Base-by-base conservation (phyloP, 2,888 invertebrate species). In the Acanthacorydalis orientalis region DNA sequence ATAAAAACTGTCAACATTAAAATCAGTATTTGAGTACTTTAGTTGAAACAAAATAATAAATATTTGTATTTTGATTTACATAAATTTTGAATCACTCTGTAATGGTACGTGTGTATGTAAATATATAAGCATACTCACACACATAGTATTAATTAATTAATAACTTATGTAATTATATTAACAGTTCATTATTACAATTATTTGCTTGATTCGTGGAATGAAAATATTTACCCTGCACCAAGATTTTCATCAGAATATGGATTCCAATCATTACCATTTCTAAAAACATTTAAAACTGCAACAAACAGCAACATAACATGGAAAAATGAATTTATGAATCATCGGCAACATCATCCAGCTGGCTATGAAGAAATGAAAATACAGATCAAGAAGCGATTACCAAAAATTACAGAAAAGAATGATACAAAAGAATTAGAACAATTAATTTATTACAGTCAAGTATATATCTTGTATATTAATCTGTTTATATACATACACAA, bases 191-290 rank as follows among this genome's bases (percentile, higher is more conserved):
- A 81, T 61, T 97, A 98, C 64, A 83, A 89, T 57, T 92, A 95
- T 58, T 47, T 78, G 0, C 66, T 69, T 23, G 82, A 97, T 58
- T 77, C 81, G 47, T 97, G 92, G 91, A 69, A 85, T 57, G 72
- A 78, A 44, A 74, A 72, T 49, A 78, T 75, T 7, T 93, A 83
- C 61, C 86, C 86, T 0, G 73, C 75, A 11, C 79, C 92, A 0
- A 73, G 97, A 56, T 96, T 97, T 64, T 80, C 83, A 4, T 95
- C 97, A 0, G 98, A 99, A 64, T 99, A 91, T 60, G 98, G 98
- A 1, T 83, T 87, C 54, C 96, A 97, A 64, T 86, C 93, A 1
- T 69, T 88, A 53, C 93, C 96, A 0, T 80, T 83, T 1, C 61
- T 80, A 14, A 68, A 70, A 37, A 78, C 89, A 0, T 71, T 88